Base-by-base conservation (phyloP, 1,140 invertebrate genomes). In the Lepidostoma basale region DNA sequence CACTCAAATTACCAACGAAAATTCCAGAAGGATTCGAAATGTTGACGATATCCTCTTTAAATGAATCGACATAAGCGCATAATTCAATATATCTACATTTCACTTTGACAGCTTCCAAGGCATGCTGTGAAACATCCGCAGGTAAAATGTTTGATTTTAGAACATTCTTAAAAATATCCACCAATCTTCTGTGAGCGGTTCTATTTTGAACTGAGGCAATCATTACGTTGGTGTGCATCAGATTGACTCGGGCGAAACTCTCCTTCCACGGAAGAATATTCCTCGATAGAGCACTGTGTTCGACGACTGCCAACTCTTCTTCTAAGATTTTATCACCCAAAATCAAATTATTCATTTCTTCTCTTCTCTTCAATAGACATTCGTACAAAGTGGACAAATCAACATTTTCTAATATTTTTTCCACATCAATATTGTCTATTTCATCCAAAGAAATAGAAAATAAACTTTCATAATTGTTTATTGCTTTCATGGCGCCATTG, bases 81-180 rank as follows among this genome's bases (percentile, higher is more conserved):
- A 63, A 33, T 18, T 63, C 60, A 4, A 18, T 12, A 49, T 33
- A 47, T 63, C 49, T 63, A 63, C 60, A 63, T 33, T 63, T 45
- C 6, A 49, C n/a, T 30, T 63, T 47, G 1, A 63, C 12, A 20
- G 30, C 12, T 22, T 63, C 60, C 26, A 63, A 26, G 20, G 26
- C 18, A 10, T 30, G 42, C 1, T 14, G 26, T 2, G 60, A 18
- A 6, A 63, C 4, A n/a, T 63, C 22, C 0, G 14, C 44, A 9
- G 60, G 14, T 36, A 22, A 16, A 63, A 49, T 33, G 22, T 63
- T 63, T 14, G 42, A 63, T 63, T 63, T 45, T 16, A 63, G 23
- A 23, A 47, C 9, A 18, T 47, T 20, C 20, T 49, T 25, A 63
- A 63, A 49, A 9, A 33, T 14, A 16, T 22, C 9, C 3, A 10